phyloP scores from a whole-genome alignment of 2,797 vertebrate genomes.

The Pagetopsis macropterus region DNA sequence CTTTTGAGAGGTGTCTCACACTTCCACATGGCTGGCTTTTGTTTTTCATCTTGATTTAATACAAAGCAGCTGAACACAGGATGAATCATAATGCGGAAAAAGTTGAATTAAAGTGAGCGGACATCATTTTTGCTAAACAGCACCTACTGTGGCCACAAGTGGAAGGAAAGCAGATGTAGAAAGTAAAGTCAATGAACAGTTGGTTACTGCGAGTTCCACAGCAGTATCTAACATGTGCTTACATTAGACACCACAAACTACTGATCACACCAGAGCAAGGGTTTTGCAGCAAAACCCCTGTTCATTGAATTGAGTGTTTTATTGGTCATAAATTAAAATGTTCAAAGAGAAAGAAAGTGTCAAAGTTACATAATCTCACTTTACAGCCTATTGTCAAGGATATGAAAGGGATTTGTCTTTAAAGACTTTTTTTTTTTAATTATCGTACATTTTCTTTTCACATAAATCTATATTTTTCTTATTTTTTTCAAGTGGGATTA shows the following conservation, averaged over 20 bases:
- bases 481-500: not conserved
- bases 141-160: not conserved
- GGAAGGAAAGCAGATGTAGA: not conserved
- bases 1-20: not conserved
- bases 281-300: not conserved
- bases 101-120: not conserved
- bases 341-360: not conserved
- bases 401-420: too few relatives aligned
- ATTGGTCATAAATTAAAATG: not conserved
- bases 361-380: not conserved
- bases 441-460: not conserved
- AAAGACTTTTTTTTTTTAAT: too few relatives aligned
- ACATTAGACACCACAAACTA: not conserved
- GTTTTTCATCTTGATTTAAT: conserved; percentile 6
- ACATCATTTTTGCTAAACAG: not conserved
- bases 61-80: conserved; percentile 12
- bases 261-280: not conserved
- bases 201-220: not conserved
- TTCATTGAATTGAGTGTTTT: not conserved
- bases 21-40: not conserved
- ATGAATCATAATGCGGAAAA: conserved; percentile 2
- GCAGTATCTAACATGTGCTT: not conserved
- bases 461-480: not conserved
- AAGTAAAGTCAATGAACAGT: not conserved
- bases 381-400: not conserved